Conservation (phyloP, 2,113 vertebrate species). For the Dipodomys spectabilis region DNA sequence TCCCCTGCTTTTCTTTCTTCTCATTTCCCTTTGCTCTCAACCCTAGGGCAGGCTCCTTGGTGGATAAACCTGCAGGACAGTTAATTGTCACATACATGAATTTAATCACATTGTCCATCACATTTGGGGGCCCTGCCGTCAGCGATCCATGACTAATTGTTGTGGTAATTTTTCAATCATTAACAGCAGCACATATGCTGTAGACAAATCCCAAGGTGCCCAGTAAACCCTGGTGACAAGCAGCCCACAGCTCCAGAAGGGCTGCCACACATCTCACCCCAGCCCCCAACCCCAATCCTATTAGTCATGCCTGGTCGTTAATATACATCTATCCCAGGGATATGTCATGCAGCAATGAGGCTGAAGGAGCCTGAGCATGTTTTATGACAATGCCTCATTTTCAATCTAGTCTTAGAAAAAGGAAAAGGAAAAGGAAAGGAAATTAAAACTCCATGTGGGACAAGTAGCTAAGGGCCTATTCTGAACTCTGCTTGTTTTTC, state of each 20-base stretch:
- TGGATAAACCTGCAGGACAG: constrained; percentile 91
- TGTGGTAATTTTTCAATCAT: constrained; percentile 96
- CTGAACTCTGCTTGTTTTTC: constrained; percentile 78
- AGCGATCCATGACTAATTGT: constrained; percentile 93
- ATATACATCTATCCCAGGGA: constrained; percentile 59
- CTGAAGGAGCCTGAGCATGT: not conserved
- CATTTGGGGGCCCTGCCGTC: constrained; percentile 87
- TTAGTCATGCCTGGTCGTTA: constrained; percentile 79
- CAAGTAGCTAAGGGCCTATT: constrained; percentile 61
- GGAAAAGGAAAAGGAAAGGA: not conserved
- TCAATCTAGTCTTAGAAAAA: constrained; percentile 56
- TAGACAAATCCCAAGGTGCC: constrained; percentile 89
- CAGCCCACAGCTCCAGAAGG: constrained; percentile 82
- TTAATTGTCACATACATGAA: constrained; percentile 98
- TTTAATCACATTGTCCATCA: constrained; percentile 97
- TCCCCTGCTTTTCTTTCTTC: not conserved
- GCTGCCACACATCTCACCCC: constrained; percentile 56
- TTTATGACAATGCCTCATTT: not conserved
- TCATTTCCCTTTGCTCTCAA: constrained; percentile 75
- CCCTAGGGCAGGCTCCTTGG: constrained; percentile 83
- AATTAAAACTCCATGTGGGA: constrained; percentile 85
- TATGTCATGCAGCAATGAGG: not conserved
- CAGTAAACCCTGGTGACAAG: constrained; percentile 84
- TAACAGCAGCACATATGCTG: constrained; percentile 96
- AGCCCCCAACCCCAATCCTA: constrained; percentile 66